Base-by-base conservation (phyloP, 2,888 invertebrate species). In the Lordiphosa fenestrarum region DNA sequence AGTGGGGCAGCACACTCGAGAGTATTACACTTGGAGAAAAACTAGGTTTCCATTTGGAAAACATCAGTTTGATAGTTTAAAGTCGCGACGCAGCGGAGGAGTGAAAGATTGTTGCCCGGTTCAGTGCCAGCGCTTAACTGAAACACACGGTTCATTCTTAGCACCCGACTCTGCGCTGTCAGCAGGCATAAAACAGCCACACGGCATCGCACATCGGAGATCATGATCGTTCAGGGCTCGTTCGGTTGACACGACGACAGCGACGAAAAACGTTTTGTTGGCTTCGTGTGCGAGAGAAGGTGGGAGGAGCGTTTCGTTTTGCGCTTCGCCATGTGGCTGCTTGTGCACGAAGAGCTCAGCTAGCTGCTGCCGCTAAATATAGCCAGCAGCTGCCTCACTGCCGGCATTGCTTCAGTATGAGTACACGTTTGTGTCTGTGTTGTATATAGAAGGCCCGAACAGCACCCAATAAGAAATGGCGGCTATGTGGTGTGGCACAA, bases 51-150 rank as follows among this genome's bases (percentile, higher is more conserved):
- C 39, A 36, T 44, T 39, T 47, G 25, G 25, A 41, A 13, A 25
- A 44, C 44, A 13, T 39, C 40, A 21, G 23, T 30, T 49, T 36
- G 30, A 15, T 46, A 33, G n/a, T 19, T 41, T 30, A 1, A 23
- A 30, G 25, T 47, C 56, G 51, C 41, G 62, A 55, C 63, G 70
- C 71, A 70, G 73, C 71, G 74, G 69, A 77, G 80, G 73, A 77
- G 77, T 72, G 67, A 75, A 78, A 71, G 86, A 87, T 89, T 89
- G 89, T 89, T 90, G 87, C 88, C 88, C 89, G 89, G 87, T 87
- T 88, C 89, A 88, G 86, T 87, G 90, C 89, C 86, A 86, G 85
- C 84, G 86, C 86, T 87, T 86, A 88, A 90, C 89, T 90, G 88
- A 89, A 87, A 84, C 84, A 78, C 81, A 73, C 77, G 82, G 82